Conservation (phyloP, 2,113 vertebrate species). For the Actenoides lindsayi region DNA sequence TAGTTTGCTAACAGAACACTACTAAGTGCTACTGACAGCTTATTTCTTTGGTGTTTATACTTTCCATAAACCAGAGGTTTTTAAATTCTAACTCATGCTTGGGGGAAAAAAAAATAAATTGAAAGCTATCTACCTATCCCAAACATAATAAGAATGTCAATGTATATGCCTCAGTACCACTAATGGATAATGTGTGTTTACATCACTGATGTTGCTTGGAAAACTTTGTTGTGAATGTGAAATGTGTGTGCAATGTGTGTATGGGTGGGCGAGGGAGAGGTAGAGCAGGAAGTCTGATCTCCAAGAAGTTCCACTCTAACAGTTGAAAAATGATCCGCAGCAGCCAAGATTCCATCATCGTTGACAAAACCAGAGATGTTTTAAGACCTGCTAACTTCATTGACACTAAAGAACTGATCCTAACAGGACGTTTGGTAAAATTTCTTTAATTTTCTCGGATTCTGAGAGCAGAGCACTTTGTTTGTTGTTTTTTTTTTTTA, state of each 20-base stretch:
- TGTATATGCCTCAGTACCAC: neutral
- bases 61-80: neutral
- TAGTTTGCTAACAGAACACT: neutral
- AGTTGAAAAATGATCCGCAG: fast-evolving
- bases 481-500: neutral
- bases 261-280: neutral
- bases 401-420: neutral
- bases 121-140: neutral
- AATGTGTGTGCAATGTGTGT: neutral
- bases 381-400: neutral
- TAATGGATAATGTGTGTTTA: neutral
- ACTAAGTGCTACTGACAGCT: neutral
- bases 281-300: neutral
- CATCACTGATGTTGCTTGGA: neutral
- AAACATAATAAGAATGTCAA: neutral
- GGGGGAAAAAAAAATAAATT: neutral
- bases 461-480: neutral
- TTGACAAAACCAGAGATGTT: neutral
- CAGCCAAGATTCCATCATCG: neutral
- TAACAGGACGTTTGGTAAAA: neutral
- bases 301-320: neutral
- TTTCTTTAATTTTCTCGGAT: neutral
- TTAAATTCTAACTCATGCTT: neutral
- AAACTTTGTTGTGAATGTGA: neutral
- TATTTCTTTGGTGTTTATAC: neutral